Conservation (phyloP, 2,888 invertebrate genomes). For the Trissolcus japonicus region DNA sequence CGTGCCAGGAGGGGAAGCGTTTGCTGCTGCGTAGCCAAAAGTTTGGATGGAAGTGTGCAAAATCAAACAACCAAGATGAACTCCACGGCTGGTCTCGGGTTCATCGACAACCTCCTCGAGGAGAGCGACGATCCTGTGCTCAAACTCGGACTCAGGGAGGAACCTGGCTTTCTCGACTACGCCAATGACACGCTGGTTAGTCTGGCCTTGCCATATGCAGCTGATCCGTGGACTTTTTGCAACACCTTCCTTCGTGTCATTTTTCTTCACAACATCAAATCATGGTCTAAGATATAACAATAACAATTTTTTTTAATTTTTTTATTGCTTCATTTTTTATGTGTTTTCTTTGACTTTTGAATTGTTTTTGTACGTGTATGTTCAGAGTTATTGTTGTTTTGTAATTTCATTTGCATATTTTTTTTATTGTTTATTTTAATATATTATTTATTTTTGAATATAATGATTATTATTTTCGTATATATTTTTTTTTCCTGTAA, state of each 20-base stretch:
- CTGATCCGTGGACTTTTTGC: neutral
- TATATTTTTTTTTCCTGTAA: too few relatives aligned
- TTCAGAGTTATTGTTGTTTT: too few relatives aligned
- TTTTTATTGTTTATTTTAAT: too few relatives aligned
- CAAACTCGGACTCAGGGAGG: conserved; percentile 24
- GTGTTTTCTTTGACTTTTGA: too few relatives aligned
- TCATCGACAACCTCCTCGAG: conserved; percentile 26
- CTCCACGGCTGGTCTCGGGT: conserved; percentile 15
- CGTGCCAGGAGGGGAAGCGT: neutral
- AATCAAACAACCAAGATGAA: neutral
- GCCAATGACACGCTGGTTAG: conserved; percentile 33
- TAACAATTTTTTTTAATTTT: too few relatives aligned
- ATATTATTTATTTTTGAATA: too few relatives aligned
- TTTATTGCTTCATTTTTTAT: too few relatives aligned
- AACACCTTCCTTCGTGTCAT: neutral
- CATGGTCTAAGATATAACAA: too few relatives aligned
- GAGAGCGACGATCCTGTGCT: conserved; percentile 19
- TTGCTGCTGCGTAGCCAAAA: neutral
- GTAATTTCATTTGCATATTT: too few relatives aligned
- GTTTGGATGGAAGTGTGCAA: neutral
- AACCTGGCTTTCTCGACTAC: conserved; percentile 24
- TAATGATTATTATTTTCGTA: too few relatives aligned
- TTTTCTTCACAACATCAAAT: too few relatives aligned
- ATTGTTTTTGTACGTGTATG: too few relatives aligned
- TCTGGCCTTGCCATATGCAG: neutral